Base-by-base conservation (phyloP, 2,113 vertebrate genomes). In the Spermophilus dauricus region DNA sequence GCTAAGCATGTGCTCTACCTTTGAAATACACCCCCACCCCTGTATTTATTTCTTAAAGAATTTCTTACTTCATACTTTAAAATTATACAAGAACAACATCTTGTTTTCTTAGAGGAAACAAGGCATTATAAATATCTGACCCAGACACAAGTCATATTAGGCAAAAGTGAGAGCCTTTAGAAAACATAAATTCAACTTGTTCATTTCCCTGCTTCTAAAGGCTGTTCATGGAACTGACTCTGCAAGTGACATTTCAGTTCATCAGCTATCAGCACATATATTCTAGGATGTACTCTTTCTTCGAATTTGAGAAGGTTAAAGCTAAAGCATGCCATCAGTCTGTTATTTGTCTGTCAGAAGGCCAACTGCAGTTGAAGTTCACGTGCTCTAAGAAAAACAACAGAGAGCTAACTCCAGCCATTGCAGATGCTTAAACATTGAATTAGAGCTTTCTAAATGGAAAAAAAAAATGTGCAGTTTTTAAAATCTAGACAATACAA, bases 181-280 rank as follows among this genome's bases (percentile, higher is more conserved):
- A 76, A 90, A 37, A 11, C 58, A 8, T 56, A 77, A 77, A 89
- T 95, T 95, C 42, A 48, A 84, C 30, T 56, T 69, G 42, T 69
- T 95, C 58, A 77, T 22, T 89, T 92, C 45, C 69, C 72, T 77
- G 86, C 83, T 90, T 90, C 80, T 90, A 77, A 95, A 84, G 70
- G 80, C 69, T 90, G 80, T 90, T 90, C 80, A 90, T 30, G 58
- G 93, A 84, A 84, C 24, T n/a, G 17, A 69, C 45, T 58, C 80
- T 42, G 70, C 24, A 45, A 90, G 80, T 84, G 80, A 84, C 86
- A 90, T 95, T 94, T 90, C 70, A 77, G 93, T 84, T 84, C 86
- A 89, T 69, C 17, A 18, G 22, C 70, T 76, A 69, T 77, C 78
- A 67, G 45, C 45, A 67, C 69, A 14, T 82, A 34, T 86, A 89